Evolutionary conservation across 2,113 vertebrate genomes (phyloP).

Genomic region (Lepidothrix coronata): DNA sequence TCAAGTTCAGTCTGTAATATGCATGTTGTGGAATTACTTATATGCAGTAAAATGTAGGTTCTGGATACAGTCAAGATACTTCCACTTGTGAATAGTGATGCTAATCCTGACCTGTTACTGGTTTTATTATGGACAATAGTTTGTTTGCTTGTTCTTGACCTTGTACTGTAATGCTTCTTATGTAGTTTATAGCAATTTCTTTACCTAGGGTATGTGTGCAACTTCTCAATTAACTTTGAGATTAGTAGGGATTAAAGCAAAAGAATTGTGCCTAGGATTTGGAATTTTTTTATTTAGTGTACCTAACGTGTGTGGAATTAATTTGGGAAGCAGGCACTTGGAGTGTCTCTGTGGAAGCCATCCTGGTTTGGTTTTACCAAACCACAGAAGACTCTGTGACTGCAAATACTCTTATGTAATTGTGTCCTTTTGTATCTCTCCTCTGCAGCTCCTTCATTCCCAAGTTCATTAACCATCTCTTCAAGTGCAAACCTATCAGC

Average conservation of each 20-base stretch:
- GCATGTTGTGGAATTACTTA: constrained; percentile 33
- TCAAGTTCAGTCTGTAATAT: constrained; percentile 39
- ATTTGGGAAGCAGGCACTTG: background rate
- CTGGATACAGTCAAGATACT: background rate
- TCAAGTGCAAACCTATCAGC: constrained; percentile 98
- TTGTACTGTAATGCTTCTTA: background rate
- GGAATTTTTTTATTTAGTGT: background rate
- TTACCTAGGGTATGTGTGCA: background rate
- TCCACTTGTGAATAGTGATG: background rate
- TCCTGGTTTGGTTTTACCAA: background rate
- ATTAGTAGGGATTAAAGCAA: background rate
- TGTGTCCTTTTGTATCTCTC: background rate
- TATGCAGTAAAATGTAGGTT: constrained; percentile 23
- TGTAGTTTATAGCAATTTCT: background rate
- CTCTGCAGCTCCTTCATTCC: constrained; percentile 93
- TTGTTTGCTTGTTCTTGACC: background rate
- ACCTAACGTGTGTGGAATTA: background rate
- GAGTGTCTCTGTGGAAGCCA: background rate
- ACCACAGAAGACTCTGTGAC: background rate
- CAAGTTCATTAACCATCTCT: constrained; percentile 98
- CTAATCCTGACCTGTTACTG: background rate
- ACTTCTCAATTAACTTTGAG: background rate
- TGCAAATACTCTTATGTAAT: background rate
- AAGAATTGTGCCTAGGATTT: background rate
- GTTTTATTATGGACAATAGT: background rate